Evolutionary conservation across 2,797 vertebrate species (phyloP).

Genomic region (Choloepus didactylus): DNA sequence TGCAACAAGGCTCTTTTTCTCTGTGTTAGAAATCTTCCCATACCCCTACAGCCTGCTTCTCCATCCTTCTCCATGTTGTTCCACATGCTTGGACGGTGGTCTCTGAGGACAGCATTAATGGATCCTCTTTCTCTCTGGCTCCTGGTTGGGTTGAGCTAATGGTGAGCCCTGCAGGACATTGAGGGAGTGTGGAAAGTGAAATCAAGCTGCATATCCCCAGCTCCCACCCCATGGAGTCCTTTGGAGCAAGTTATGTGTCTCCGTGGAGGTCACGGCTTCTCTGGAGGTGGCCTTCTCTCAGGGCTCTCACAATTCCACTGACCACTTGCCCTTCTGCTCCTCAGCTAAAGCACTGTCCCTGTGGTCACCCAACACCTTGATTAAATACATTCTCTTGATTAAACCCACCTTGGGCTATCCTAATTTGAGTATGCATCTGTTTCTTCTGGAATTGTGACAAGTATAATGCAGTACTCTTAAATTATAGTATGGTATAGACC

Average conservation of each 20-base stretch:
- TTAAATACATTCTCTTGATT: background rate
- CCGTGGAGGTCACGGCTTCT: background rate
- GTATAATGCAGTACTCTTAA: background rate
- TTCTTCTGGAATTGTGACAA: background rate
- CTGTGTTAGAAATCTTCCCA: background rate
- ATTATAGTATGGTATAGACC: background rate
- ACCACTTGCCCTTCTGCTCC: background rate
- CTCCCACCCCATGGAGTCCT: background rate
- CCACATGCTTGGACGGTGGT: background rate
- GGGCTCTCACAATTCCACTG: background rate
- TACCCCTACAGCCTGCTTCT: background rate
- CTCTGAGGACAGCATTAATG: background rate
- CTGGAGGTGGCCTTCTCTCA: background rate
- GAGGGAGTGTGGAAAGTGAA: background rate
- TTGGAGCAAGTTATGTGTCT: background rate
- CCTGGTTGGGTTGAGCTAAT: background rate
- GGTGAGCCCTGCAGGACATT: background rate
- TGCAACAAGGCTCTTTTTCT: background rate
- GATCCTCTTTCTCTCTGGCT: background rate
- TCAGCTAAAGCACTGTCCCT: background rate
- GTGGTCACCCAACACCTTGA: background rate
- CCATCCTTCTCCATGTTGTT: fast-evolving
- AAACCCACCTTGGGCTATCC: background rate
- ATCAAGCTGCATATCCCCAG: background rate
- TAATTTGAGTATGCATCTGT: background rate